A percentile compares a stretch with the other conserved stretches of the same genome.
These are phyloP conservation scores for Bryconaethiops microstoma DNA, from an alignment of 2,797 vertebrate genomes.

Conservation along the genomic window DNA sequence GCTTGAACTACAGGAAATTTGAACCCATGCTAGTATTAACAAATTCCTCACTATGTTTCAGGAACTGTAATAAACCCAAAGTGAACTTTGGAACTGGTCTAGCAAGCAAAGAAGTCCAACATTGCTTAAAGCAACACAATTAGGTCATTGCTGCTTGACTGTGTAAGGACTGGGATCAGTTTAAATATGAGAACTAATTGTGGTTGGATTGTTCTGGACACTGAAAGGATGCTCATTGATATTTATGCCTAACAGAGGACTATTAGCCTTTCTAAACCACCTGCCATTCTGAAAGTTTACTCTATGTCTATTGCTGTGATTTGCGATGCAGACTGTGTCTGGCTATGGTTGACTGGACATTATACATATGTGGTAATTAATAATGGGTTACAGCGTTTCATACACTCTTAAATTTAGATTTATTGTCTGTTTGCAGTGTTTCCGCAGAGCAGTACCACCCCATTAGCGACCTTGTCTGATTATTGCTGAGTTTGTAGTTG, in stretches of 20 bases:
- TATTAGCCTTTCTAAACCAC: constrained; percentile 30
- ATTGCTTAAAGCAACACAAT: constrained; percentile 17
- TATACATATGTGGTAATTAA: constrained; percentile 72
- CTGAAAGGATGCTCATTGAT: background rate
- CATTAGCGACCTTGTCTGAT: background rate
- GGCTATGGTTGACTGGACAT: constrained; percentile 63
- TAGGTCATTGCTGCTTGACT: constrained; percentile 12
- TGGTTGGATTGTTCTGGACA: constrained; percentile 18
- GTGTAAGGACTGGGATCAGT: background rate
- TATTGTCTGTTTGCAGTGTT: constrained; percentile 24
- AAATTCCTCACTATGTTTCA: background rate
- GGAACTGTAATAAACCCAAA: background rate
- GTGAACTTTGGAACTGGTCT: background rate
- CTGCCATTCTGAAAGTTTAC: constrained; percentile 62
- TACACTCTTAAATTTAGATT: constrained; percentile 37
- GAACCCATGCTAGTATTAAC: background rate
- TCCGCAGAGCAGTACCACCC: background rate
- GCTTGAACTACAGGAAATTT: background rate
- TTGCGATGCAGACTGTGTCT: constrained; percentile 37
- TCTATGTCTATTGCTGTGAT: constrained; percentile 30
- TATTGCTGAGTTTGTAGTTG: background rate
- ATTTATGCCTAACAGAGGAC: constrained; percentile 3
- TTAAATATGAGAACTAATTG: constrained; percentile 12
- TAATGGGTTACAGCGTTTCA: constrained; percentile 39
- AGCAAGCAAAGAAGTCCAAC: background rate